Evolutionary conservation across 2,113 vertebrate species (phyloP).

Genomic region (Gambusia holbrooki): DNA sequence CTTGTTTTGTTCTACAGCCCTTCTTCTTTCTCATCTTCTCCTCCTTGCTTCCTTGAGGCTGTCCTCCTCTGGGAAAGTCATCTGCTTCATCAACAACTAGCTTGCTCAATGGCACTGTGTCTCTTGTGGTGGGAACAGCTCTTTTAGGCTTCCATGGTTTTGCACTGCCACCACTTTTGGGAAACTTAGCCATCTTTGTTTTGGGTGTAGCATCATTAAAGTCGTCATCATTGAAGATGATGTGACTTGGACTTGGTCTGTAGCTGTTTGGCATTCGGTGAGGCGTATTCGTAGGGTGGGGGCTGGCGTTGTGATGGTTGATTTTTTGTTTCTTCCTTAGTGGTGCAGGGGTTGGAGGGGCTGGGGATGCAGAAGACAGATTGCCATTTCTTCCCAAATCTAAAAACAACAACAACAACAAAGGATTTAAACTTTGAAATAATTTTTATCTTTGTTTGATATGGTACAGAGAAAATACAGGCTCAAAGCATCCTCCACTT

Average conservation of each 20-base stretch:
- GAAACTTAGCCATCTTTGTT: slow-evolving; percentile 30
- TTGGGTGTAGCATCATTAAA: slow-evolving; percentile 1
- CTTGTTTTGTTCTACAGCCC: slow-evolving; percentile 1
- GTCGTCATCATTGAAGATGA: slow-evolving; percentile 47
- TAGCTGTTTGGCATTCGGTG: slow-evolving; percentile 33
- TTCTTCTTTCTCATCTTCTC: slow-evolving; percentile 24
- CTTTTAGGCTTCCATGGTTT: slow-evolving; percentile 76
- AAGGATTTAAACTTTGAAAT: not conserved
- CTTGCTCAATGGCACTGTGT: not conserved
- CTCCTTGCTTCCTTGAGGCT: not conserved
- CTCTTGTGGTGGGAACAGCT: slow-evolving; percentile 46
- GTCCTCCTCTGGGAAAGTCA: slow-evolving; percentile 71
- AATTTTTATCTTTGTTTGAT: not conserved
- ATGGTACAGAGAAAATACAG: not conserved
- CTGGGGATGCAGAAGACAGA: slow-evolving; percentile 5
- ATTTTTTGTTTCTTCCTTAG: slow-evolving; percentile 73
- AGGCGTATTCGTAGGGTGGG: not conserved
- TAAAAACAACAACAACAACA: slow-evolving; percentile 38
- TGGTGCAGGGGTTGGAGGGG: slow-evolving; percentile 35
- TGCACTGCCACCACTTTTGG: slow-evolving; percentile 7
- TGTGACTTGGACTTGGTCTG: slow-evolving; percentile 35
- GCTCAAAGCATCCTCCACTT: too few species aligned
- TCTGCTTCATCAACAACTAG: slow-evolving; percentile 25
- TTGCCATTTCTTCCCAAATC: slow-evolving; percentile 62
- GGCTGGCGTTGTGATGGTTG: slow-evolving; percentile 25